These are phyloP conservation scores for Aphelenchoides avenae DNA, from an alignment of 1,140 invertebrate species.

Conservation along the genomic window DNA sequence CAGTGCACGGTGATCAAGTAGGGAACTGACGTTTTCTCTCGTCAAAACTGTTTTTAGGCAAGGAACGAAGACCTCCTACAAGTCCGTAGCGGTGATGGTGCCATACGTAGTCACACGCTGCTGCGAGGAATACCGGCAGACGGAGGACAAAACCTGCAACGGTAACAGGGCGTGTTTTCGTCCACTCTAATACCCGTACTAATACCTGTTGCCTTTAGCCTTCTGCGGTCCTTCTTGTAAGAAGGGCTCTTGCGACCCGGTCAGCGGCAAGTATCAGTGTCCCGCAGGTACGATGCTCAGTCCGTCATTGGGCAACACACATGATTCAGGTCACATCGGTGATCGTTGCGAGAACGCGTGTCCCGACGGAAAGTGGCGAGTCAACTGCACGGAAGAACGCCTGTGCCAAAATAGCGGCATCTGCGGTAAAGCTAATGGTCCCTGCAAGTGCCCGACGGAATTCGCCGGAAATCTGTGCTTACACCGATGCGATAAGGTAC, in stretches of 20 bases:
- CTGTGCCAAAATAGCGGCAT: constrained; percentile 56
- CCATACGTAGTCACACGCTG: too few relatives aligned
- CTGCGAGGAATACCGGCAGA: too few relatives aligned
- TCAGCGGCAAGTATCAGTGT: constrained; percentile 77
- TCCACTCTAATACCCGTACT: too few relatives aligned
- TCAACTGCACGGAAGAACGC: constrained; percentile 71
- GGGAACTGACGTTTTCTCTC: too few relatives aligned
- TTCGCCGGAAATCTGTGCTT: constrained; percentile 56
- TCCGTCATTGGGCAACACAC: too few relatives aligned
- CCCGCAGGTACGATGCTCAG: constrained; percentile 66
- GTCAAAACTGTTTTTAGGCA: too few relatives aligned
- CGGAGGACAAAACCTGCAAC: too few relatives aligned
- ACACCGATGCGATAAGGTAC: constrained; percentile 62
- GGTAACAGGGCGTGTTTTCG: too few relatives aligned
- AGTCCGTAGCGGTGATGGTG: too few relatives aligned
- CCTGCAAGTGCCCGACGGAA: constrained; percentile 52
- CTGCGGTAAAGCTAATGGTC: constrained; percentile 47
- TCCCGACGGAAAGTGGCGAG: constrained; percentile 73
- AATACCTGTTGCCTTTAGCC: constrained; percentile 64
- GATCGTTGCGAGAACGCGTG: constrained; percentile 69
- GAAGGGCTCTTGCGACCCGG: constrained; percentile 75
- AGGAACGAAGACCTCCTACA: too few relatives aligned
- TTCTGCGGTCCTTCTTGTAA: constrained; percentile 75
- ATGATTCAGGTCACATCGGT: constrained; percentile 73
- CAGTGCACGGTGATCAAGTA: too few relatives aligned